phyloP scores from a whole-genome alignment of 2,113 vertebrate species.

The Dromaius novaehollandiae region DNA sequence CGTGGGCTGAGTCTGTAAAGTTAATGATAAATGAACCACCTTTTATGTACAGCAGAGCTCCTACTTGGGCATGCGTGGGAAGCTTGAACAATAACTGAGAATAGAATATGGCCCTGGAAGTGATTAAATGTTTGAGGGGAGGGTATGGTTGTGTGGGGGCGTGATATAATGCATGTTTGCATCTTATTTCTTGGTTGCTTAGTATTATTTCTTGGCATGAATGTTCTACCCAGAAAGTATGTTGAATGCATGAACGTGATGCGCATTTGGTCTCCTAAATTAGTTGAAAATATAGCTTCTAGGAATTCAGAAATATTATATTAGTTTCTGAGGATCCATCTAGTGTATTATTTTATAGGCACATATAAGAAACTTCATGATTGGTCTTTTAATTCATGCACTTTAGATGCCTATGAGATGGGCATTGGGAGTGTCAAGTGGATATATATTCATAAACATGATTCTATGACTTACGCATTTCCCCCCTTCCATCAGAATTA shows the following conservation, averaged over 20 bases:
- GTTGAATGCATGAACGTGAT: not conserved
- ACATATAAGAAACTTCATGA: not conserved
- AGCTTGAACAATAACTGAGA: accelerated
- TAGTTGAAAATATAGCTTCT: not conserved
- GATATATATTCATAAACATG: too few species aligned
- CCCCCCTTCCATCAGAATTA: not conserved
- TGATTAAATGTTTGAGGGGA: not conserved
- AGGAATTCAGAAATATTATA: not conserved
- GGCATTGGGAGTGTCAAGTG: not conserved
- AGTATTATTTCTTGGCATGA: not conserved
- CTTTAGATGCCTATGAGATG: not conserved
- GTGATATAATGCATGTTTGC: not conserved
- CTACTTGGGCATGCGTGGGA: accelerated
- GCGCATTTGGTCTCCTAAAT: not conserved
- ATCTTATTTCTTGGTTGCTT: not conserved
- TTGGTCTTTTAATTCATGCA: not conserved
- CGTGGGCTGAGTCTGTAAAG: not conserved
- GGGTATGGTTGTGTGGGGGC: not conserved
- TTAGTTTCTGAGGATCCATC: not conserved
- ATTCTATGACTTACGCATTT: not conserved
- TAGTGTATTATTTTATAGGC: not conserved
- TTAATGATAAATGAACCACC: not conserved
- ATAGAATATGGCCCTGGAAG: not conserved
- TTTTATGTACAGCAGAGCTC: not conserved
- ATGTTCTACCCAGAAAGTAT: not conserved